Evolutionary conservation across 1,140 invertebrate genomes (phyloP).

Genomic region (Drosophila erecta): DNA sequence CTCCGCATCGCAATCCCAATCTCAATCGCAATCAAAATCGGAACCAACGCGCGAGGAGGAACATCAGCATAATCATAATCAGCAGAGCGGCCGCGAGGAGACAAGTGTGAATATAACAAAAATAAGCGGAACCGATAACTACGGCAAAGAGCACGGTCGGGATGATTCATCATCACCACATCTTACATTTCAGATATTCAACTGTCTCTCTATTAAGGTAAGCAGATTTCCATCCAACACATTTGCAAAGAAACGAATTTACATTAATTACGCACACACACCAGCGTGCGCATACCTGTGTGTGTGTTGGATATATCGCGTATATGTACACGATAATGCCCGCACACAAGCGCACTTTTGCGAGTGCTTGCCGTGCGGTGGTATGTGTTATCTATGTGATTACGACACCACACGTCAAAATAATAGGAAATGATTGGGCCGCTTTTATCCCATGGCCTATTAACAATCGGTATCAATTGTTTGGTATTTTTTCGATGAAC

Average conservation of each 20-base stretch:
- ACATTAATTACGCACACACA: slow-evolving; percentile 55
- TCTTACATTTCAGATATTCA: slow-evolving; percentile 83
- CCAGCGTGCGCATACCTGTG: slow-evolving; percentile 6
- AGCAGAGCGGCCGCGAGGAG: slow-evolving; percentile 11
- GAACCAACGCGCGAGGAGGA: slow-evolving; percentile 22
- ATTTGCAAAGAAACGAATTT: slow-evolving; percentile 50
- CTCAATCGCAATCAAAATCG: slow-evolving; percentile 21
- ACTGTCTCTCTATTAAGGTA: slow-evolving; percentile 84
- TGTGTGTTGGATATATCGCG: slow-evolving; percentile 17
- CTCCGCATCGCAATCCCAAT: slow-evolving; percentile 11
- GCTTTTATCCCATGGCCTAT: slow-evolving; percentile 35
- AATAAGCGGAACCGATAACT: slow-evolving; percentile 49
- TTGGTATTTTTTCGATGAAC: slow-evolving; percentile 43
- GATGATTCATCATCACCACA: slow-evolving; percentile 80
- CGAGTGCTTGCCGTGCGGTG: not conserved
- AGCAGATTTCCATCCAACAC: slow-evolving; percentile 75
- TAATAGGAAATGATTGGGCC: slow-evolving; percentile 51
- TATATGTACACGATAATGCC: slow-evolving; percentile 21
- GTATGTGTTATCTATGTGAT: slow-evolving; percentile 59
- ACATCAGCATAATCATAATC: slow-evolving; percentile 30
- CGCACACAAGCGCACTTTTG: slow-evolving; percentile 22
- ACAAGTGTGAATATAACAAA: slow-evolving; percentile 33
- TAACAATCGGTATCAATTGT: slow-evolving; percentile 52
- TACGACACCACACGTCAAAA: slow-evolving; percentile 67
- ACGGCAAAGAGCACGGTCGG: slow-evolving; percentile 63